A percentile compares a stretch with the other conserved stretches of the same genome.
Conservation (phyloP, 2,888 invertebrate species). For the Pammene aurita region DNA sequence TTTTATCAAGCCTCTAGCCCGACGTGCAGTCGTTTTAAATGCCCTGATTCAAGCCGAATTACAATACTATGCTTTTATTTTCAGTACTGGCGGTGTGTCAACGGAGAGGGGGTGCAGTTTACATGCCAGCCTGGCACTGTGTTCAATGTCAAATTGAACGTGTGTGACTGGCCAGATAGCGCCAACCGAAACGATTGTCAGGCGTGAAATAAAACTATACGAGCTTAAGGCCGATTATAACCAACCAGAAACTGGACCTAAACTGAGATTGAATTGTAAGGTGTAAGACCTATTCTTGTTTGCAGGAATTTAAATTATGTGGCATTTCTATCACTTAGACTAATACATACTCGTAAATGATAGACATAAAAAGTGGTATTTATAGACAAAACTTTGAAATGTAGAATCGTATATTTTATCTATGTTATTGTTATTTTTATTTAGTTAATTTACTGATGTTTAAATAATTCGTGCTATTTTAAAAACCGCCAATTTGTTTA, state of each 20-base stretch:
- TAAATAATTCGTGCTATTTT: background rate
- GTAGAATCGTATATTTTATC: too few species aligned
- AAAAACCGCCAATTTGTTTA: constrained; percentile 14
- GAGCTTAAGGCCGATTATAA: background rate
- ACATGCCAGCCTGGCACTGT: constrained; percentile 89
- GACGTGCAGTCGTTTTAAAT: constrained; percentile 8
- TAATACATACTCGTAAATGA: constrained; percentile 4
- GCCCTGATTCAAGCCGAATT: background rate
- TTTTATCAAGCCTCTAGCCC: constrained; percentile 1
- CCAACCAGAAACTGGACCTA: background rate
- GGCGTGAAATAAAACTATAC: constrained; percentile 45
- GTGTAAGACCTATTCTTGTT: background rate
- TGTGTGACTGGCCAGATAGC: constrained; percentile 92
- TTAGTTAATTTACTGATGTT: background rate
- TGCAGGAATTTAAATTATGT: background rate
- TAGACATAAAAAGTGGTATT: too few species aligned
- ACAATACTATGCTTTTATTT: constrained; percentile 44
- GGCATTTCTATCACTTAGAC: constrained; percentile 22
- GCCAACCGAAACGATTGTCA: constrained; percentile 85
- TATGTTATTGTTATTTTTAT: too few species aligned
- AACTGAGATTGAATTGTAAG: background rate
- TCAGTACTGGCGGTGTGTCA: constrained; percentile 94
- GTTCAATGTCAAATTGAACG: constrained; percentile 87
- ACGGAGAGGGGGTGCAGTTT: constrained; percentile 89
- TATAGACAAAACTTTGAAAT: background rate